Conservation (phyloP, 2,797 vertebrate genomes). For the Hyperoplus immaculatus region DNA sequence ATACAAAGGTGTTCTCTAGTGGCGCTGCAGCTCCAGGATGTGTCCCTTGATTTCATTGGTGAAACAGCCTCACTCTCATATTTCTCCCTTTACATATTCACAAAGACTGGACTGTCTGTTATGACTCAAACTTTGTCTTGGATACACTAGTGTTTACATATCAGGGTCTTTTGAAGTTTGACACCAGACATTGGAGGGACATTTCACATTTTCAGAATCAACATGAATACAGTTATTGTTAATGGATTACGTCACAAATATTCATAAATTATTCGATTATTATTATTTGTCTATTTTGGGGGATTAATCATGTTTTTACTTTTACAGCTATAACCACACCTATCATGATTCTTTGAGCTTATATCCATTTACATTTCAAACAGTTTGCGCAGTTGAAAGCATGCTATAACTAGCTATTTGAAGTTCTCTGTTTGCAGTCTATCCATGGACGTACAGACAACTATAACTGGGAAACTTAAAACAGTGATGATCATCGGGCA, state of each 20-base stretch:
- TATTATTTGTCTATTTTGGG: neutral
- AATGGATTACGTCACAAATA: too few species aligned
- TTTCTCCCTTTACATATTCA: neutral
- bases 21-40: neutral
- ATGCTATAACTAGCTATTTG: neutral
- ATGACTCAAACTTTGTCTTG: neutral
- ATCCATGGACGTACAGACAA: neutral
- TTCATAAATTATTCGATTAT: neutral
- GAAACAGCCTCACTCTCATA: slow-evolving; percentile 2
- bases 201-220: too few species aligned
- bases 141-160: neutral
- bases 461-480: neutral
- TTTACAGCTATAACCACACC: too few species aligned
- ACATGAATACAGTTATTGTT: too few species aligned
- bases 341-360: neutral
- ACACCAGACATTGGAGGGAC: too few species aligned
- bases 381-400: neutral
- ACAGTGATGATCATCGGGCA: neutral
- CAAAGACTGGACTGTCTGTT: neutral
- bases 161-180: too few species aligned
- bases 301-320: neutral
- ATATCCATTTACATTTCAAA: neutral
- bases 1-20: neutral
- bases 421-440: neutral
- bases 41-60: neutral